phyloP scores from a whole-genome alignment of 1,140 invertebrate species.

The Megathymus violae region DNA sequence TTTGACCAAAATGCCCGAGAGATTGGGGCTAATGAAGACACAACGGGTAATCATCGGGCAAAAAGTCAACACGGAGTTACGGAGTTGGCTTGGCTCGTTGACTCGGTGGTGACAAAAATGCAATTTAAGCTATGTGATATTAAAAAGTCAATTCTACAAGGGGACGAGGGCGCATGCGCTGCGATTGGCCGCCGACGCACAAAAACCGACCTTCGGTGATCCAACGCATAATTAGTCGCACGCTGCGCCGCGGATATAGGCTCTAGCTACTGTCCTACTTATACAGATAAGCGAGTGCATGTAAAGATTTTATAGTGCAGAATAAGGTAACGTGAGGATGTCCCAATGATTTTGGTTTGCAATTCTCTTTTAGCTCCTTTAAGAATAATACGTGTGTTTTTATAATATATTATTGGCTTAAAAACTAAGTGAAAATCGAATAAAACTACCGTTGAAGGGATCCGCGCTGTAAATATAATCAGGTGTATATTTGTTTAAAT shows the following conservation, averaged over 20 bases:
- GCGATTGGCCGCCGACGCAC: conserved; percentile 41
- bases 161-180: conserved; percentile 49
- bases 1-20: conserved; percentile 44
- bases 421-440: too few species aligned
- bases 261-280: conserved; percentile 8
- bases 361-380: too few species aligned
- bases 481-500: too few species aligned
- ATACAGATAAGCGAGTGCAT: conserved; percentile 2
- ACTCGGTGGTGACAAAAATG: conserved; percentile 74
- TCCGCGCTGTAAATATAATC: too few species aligned
- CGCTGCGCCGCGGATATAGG: conserved; percentile 44
- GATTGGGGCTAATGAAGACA: conserved; percentile 60
- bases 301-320: too few species aligned
- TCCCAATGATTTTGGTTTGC: too few species aligned
- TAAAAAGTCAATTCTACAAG: conserved; percentile 70
- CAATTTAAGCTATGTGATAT: conserved; percentile 70
- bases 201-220: conserved; percentile 63
- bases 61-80: conserved; percentile 42
- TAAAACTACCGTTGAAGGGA: too few species aligned
- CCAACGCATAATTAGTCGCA: conserved; percentile 72
- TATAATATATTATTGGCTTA: too few species aligned
- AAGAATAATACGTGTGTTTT: too few species aligned
- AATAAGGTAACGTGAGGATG: too few species aligned
- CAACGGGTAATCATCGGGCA: conserved; percentile 52
- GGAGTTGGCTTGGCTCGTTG: conserved; percentile 36